Percentiles rank a stretch among this genome's conserved stretches.
phyloP scores from a whole-genome alignment of 2,797 vertebrate genomes.

The Dallia pectoralis region DNA sequence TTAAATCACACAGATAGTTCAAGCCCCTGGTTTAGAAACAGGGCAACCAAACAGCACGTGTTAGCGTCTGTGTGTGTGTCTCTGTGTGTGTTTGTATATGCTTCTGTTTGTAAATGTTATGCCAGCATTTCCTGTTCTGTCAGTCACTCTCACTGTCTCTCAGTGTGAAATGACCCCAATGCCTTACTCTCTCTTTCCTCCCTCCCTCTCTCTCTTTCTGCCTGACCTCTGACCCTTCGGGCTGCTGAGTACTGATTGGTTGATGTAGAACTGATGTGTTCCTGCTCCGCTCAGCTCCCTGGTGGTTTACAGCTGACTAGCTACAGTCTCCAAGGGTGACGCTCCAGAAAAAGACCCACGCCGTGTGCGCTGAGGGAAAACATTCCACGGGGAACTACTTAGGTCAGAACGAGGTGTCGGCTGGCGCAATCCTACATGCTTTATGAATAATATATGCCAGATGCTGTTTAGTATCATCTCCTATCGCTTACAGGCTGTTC shows the following conservation, averaged over 20 bases:
- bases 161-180: slow-evolving; percentile 40
- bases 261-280: slow-evolving; percentile 46
- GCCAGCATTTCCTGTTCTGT: not conserved
- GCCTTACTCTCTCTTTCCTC: slow-evolving; percentile 23
- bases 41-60: slow-evolving; percentile 19
- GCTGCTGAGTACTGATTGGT: slow-evolving; percentile 34
- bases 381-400: not conserved
- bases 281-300: slow-evolving; percentile 42
- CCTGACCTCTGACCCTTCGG: slow-evolving; percentile 44
- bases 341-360: slow-evolving; percentile 25
- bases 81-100: not conserved
- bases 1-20: not conserved
- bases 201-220: slow-evolving; percentile 13
- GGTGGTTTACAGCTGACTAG: slow-evolving; percentile 47
- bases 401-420: not conserved
- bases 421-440: not conserved
- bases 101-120: not conserved
- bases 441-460: slow-evolving; percentile 22
- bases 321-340: slow-evolving; percentile 26
- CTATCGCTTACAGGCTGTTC: too few species aligned
- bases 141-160: slow-evolving; percentile 34
- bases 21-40: not conserved
- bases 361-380: not conserved
- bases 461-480: not conserved
- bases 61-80: not conserved